Percentiles rank a stretch among this genome's conserved stretches.
Conservation (phyloP, 1,140 invertebrate species). For the Drosophila pseudoobscura region DNA sequence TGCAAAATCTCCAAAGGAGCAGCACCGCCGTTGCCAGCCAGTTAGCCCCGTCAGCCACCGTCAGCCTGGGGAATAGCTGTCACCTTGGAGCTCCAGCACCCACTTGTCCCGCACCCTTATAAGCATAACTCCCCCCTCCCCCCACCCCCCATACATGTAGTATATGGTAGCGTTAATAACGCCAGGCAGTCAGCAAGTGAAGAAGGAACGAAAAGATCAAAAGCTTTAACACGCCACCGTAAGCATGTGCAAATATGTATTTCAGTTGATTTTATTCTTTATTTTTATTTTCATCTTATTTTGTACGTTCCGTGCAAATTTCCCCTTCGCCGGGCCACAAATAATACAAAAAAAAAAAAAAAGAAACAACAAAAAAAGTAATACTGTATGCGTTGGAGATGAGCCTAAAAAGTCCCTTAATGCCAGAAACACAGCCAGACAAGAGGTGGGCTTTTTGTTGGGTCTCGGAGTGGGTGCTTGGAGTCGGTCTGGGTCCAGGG, state of each 20-base stretch:
- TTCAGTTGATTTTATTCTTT: slow-evolving; percentile 75
- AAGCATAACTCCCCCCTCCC: no score
- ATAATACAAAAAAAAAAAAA: slow-evolving; percentile 53
- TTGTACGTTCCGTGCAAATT: slow-evolving; percentile 18
- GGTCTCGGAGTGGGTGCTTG: neutral
- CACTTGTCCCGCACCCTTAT: neutral
- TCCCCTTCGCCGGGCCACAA: slow-evolving; percentile 28
- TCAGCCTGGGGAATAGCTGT: slow-evolving; percentile 57
- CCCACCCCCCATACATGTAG: neutral
- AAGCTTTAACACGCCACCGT: slow-evolving; percentile 64
- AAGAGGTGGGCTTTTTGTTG: slow-evolving; percentile 4
- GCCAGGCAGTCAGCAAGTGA: slow-evolving; percentile 59
- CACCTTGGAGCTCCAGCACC: slow-evolving; percentile 56
- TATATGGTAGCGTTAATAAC: slow-evolving; percentile 66
- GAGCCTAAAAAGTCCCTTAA: slow-evolving; percentile 64
- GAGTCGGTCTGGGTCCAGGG: slow-evolving; percentile 7
- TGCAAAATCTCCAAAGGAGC: slow-evolving; percentile 38
- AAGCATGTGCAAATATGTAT: slow-evolving; percentile 72
- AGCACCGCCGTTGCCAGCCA: slow-evolving; percentile 43
- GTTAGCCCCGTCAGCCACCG: neutral
- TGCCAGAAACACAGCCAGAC: slow-evolving; percentile 40
- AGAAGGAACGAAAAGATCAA: slow-evolving; percentile 68
- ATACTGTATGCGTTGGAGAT: slow-evolving; percentile 60
- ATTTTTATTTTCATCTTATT: slow-evolving; percentile 40
- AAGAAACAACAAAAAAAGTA: slow-evolving; percentile 33